Conservation (phyloP, 2,797 vertebrate species). For the Mus caroli region DNA sequence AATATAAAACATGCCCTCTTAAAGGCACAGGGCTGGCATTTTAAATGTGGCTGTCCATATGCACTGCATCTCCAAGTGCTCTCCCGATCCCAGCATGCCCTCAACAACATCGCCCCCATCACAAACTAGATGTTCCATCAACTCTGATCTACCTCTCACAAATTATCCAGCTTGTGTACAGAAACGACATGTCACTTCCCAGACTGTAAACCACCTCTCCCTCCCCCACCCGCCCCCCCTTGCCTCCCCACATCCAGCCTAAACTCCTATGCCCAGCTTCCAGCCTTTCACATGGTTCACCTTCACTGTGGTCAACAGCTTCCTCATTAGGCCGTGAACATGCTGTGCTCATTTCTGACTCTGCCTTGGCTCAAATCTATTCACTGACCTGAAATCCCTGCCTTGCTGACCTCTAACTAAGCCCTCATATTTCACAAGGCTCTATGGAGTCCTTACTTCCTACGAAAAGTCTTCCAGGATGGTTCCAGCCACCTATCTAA, state of each 20-base stretch:
- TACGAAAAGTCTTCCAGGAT: constrained; percentile 52
- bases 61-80: constrained; percentile 29
- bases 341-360: constrained; percentile 78
- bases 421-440: constrained; percentile 48
- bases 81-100: not conserved
- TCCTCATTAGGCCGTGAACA: constrained; percentile 71
- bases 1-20: constrained; percentile 21
- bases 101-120: not conserved
- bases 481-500: not conserved
- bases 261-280: constrained; percentile 36
- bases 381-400: constrained; percentile 72
- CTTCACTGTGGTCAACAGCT: constrained; percentile 73
- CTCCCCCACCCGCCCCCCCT: not conserved
- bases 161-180: constrained; percentile 9
- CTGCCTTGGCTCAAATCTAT: constrained; percentile 62
- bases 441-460: not conserved
- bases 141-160: not conserved
- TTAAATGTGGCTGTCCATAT: not conserved
- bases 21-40: constrained; percentile 9
- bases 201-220: not conserved
- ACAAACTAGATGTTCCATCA: not conserved
- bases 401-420: constrained; percentile 77
- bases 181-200: not conserved
- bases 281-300: constrained; percentile 40
- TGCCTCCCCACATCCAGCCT: not conserved